Base-by-base conservation (phyloP, 2,888 invertebrate species). In the Tetheella fluctuosa region DNA sequence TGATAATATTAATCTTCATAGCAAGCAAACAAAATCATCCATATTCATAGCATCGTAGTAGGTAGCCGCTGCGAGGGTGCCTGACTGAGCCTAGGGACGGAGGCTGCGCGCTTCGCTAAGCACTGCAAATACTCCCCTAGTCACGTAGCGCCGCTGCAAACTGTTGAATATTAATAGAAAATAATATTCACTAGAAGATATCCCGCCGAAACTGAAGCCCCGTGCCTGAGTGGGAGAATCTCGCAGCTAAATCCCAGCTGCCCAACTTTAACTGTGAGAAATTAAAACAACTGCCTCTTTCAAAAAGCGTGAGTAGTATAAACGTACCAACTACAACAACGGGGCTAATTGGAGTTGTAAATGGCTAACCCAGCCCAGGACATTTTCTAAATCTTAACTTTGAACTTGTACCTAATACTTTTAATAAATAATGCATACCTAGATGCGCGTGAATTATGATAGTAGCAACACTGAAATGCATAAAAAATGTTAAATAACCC, bases 161-260 rank as follows among this genome's bases (percentile, higher is more conserved):
- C 89, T 89, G 90, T 88, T 92, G 87, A 90, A 92, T 91, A 91
- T 91, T 91, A 87, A 91, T 86, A 86, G 76, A 71, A 86, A 87
- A 88, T 86, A 85, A 85, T 86, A 86, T 87, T 83, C 76, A 71
- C 78, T 69, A 73, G 64, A 85, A 86, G 80, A 84, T 84, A 83
- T 80, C 76, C 73, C 69, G 65, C 78, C 79, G 74, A 82, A 80
- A 81, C 74, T 65, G 69, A 78, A 77, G 72, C 77, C 74, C 73
- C 74, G 79, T 77, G 76, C 70, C 70, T 68, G 73, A 79, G 77
- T 76, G 68, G 75, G 76, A 78, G 73, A 83, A 83, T 77, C 73
- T 69, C 70, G 48, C 48, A 48, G 20, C 10, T 20, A 48, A 48
- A 48, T 20, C 10, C 17, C 20, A 10, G 10, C 48, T n/a, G 10